Percentiles rank a stretch among this genome's conserved stretches.
Conservation (phyloP, 1,140 invertebrate genomes). For the Mya arenaria region DNA sequence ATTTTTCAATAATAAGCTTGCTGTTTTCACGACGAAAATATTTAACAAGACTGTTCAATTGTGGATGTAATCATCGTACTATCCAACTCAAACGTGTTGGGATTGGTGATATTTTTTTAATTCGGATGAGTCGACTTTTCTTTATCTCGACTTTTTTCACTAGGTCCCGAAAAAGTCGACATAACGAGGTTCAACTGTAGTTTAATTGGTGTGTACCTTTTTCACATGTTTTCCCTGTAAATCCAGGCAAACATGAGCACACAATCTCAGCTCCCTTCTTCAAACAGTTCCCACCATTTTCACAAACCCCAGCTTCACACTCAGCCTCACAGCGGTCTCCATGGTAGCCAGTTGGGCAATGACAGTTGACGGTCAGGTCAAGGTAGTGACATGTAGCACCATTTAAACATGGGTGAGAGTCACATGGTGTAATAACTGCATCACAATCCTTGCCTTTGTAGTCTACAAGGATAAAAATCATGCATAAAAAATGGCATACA, state of each 20-base stretch:
- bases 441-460: slow-evolving; percentile 82
- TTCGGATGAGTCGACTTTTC: too few relatives aligned
- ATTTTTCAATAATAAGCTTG: too few relatives aligned
- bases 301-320: slow-evolving; percentile 92
- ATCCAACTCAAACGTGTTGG: too few relatives aligned
- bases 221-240: slow-evolving; percentile 81
- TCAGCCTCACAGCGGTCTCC: slow-evolving; percentile 83
- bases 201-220: slow-evolving; percentile 85
- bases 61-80: too few relatives aligned
- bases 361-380: slow-evolving; percentile 84
- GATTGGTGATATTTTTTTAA: too few relatives aligned
- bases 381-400: slow-evolving; percentile 88
- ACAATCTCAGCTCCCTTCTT: slow-evolving; percentile 81
- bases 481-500: too few relatives aligned
- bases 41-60: too few relatives aligned
- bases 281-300: slow-evolving; percentile 92
- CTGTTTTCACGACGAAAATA: too few relatives aligned
- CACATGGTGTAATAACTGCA: slow-evolving; percentile 94
- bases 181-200: too few relatives aligned
- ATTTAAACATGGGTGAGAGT: slow-evolving; percentile 91
- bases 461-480: too few relatives aligned
- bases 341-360: slow-evolving; percentile 91
- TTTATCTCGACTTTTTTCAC: too few relatives aligned
- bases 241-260: slow-evolving; percentile 88
- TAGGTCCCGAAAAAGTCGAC: too few relatives aligned